These are phyloP conservation scores for Clusia tigrina DNA, from an alignment of 2,888 invertebrate species.

Conservation along the genomic window DNA sequence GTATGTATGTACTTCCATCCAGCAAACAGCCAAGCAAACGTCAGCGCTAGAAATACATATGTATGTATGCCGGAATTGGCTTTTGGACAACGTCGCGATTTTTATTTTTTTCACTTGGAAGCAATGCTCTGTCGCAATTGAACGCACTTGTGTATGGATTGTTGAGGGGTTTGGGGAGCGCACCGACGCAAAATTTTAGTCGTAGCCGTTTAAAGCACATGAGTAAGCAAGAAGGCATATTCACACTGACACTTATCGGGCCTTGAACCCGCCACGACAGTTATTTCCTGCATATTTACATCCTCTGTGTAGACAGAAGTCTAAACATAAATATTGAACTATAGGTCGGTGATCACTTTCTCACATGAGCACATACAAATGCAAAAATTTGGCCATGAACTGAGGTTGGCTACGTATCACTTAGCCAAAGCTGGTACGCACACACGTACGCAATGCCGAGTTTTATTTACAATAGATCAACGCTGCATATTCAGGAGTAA, in stretches of 20 bases:
- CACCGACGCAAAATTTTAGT: background rate
- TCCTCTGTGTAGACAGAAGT: background rate
- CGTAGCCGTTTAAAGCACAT: background rate
- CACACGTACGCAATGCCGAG: background rate
- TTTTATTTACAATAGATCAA: too few relatives aligned
- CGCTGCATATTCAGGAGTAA: too few relatives aligned
- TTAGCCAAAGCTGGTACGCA: background rate
- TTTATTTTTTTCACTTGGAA: background rate
- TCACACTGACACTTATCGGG: background rate
- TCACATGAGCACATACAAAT: background rate
- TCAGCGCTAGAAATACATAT: slow-evolving; percentile 1
- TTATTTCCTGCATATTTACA: background rate
- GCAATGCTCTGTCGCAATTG: too few relatives aligned
- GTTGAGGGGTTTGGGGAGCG: too few relatives aligned
- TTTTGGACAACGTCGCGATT: too few relatives aligned
- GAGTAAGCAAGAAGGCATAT: too few relatives aligned
- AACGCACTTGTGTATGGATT: too few relatives aligned
- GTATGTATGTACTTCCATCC: too few relatives aligned
- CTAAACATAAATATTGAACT: background rate
- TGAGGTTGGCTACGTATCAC: background rate
- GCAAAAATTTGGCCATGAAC: slow-evolving; percentile 4
- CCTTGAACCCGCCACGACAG: slow-evolving; percentile 2
- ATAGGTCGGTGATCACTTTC: background rate
- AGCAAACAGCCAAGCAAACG: too few relatives aligned
- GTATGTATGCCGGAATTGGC: background rate